Conservation (phyloP, 2,797 vertebrate genomes). For the Phalloptychus januarius region DNA sequence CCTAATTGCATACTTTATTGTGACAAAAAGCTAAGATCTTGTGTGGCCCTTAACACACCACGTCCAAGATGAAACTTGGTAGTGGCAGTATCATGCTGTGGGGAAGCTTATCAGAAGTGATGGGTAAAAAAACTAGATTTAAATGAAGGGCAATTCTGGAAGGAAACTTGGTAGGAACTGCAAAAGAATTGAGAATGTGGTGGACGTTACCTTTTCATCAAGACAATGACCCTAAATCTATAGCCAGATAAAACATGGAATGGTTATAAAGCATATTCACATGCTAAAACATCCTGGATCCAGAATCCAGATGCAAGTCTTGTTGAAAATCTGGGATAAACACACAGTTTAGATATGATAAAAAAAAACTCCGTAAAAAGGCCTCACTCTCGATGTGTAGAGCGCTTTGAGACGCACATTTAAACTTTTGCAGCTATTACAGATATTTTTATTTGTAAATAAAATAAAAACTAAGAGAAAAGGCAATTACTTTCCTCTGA, state of each 20-base stretch:
- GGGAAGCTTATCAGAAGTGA: background rate
- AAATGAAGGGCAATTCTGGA: background rate
- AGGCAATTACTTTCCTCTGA: background rate
- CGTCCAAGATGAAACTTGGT: background rate
- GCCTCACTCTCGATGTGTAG: no score
- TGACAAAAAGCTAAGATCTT: background rate
- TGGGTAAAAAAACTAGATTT: background rate
- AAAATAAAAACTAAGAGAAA: background rate
- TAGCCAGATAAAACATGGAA: background rate
- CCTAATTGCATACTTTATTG: background rate
- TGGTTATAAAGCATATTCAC: background rate
- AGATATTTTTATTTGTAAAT: background rate
- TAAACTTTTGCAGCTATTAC: background rate
- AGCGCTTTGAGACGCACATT: no score
- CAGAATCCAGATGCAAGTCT: background rate
- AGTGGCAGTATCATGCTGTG: background rate
- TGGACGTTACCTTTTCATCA: background rate
- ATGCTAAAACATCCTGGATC: background rate
- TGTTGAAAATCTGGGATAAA: background rate
- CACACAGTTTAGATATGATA: background rate
- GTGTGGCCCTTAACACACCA: background rate
- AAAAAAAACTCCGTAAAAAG: background rate
- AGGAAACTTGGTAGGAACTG: background rate
- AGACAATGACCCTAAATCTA: background rate
- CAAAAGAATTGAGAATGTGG: background rate